phyloP scores from a whole-genome alignment of 2,113 vertebrate species.

The Athene cunicularia region DNA sequence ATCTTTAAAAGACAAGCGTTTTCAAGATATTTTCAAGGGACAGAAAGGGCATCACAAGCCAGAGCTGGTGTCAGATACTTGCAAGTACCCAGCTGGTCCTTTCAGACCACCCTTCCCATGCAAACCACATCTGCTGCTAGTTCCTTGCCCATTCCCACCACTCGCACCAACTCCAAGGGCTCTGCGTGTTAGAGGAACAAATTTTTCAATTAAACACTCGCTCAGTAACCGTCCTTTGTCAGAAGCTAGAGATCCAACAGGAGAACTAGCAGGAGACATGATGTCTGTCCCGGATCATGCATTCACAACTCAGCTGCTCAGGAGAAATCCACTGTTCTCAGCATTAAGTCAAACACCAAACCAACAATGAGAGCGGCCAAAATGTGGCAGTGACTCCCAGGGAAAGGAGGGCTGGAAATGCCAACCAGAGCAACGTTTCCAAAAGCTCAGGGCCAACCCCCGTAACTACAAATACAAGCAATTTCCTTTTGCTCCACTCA shows the following conservation, averaged over 20 bases:
- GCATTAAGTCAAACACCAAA: not conserved
- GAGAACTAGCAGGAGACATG: not conserved
- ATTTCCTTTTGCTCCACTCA: not conserved
- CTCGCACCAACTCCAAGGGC: not conserved
- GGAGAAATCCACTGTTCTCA: not conserved
- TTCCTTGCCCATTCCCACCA: not conserved
- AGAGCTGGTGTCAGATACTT: not conserved
- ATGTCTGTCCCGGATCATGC: too few species aligned
- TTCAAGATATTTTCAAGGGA: not conserved
- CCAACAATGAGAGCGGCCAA: rapidly evolving
- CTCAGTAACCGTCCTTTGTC: not conserved
- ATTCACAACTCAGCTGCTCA: not conserved
- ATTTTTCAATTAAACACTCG: not conserved
- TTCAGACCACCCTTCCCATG: not conserved
- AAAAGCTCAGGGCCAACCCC: not conserved
- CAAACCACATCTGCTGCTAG: too few species aligned
- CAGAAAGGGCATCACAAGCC: not conserved
- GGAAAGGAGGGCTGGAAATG: not conserved
- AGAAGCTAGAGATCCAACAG: not conserved
- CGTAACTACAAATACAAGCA: not conserved
- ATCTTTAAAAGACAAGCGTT: not conserved
- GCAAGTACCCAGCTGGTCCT: not conserved
- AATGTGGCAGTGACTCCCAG: not conserved
- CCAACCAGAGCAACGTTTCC: not conserved
- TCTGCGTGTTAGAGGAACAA: not conserved